Evolutionary conservation across 2,888 invertebrate species (phyloP).

Genomic region (Sympetrum striolatum): DNA sequence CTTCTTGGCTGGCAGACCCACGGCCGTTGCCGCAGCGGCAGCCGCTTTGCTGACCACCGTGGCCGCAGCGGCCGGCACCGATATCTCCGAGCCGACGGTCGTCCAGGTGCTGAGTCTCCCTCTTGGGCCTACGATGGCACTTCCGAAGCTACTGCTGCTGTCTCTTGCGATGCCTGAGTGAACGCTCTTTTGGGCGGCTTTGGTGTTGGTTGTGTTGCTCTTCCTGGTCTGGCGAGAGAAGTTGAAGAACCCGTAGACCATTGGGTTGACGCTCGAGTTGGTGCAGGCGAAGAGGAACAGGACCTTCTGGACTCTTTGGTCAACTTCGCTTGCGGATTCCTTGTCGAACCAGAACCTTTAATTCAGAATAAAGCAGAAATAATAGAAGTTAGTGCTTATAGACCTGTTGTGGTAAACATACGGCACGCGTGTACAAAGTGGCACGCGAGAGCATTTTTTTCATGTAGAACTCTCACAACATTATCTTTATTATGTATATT

Average conservation of each 20-base stretch:
- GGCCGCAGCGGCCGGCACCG: background rate
- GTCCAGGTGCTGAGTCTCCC: slow-evolving; percentile 1
- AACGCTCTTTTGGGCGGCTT: background rate
- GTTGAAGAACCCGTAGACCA: slow-evolving; percentile 91
- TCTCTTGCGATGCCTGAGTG: background rate
- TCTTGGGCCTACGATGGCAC: background rate
- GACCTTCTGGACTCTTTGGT: slow-evolving; percentile 80
- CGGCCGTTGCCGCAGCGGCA: background rate
- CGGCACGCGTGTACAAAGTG: too few species aligned
- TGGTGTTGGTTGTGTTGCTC: background rate
- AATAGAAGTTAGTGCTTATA: background rate
- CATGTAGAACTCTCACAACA: too few species aligned
- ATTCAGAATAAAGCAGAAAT: background rate
- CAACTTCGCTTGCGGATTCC: slow-evolving; percentile 73
- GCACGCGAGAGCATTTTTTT: too few species aligned
- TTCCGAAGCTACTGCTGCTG: background rate
- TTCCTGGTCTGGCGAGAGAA: slow-evolving; percentile 61
- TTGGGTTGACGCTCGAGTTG: slow-evolving; percentile 95
- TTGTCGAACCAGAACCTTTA: slow-evolving; percentile 83
- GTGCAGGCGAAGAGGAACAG: slow-evolving; percentile 95
- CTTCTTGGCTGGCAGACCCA: background rate
- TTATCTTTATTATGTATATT: too few species aligned
- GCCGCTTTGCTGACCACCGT: background rate
- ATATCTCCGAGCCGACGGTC: background rate
- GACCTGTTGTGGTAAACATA: too few species aligned